A percentile compares a stretch with the other conserved stretches of the same genome.
Conservation (phyloP, 2,888 invertebrate genomes). For the Vesta saturnalis region DNA sequence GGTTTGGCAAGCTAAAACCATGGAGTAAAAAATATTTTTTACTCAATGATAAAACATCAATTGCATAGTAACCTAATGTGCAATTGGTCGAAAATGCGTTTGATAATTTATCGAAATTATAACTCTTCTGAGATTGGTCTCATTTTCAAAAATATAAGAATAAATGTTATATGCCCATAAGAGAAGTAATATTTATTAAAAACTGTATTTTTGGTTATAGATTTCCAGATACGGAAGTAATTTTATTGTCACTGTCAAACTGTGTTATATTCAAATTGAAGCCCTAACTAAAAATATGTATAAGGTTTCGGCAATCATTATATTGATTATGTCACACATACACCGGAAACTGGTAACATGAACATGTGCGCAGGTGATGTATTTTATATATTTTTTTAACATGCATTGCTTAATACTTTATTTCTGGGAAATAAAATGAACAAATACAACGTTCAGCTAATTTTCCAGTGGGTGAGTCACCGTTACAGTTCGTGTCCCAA, state of each 20-base stretch:
- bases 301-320: slow-evolving; percentile 34
- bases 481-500: neutral
- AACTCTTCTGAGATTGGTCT: too few species aligned
- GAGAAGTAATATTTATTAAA: too few species aligned
- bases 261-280: slow-evolving; percentile 20
- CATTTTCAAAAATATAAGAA: too few species aligned
- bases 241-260: slow-evolving; percentile 16
- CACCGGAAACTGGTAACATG: slow-evolving; percentile 29
- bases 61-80: too few species aligned
- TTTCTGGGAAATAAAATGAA: slow-evolving; percentile 4
- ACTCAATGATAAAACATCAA: too few species aligned
- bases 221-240: slow-evolving; percentile 18
- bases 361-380: slow-evolving; percentile 25
- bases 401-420: slow-evolving; percentile 1
- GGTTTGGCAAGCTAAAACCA: too few species aligned
- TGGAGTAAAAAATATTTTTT: too few species aligned
- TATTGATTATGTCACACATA: slow-evolving; percentile 25
- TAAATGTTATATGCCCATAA: too few species aligned
- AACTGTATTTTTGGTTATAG: neutral
- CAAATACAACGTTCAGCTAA: slow-evolving; percentile 7
- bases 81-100: too few species aligned
- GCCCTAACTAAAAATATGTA: slow-evolving; percentile 17
- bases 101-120: too few species aligned
- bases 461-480: slow-evolving; percentile 14
- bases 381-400: slow-evolving; percentile 2